Conservation (phyloP, 1,140 invertebrate species). For the Harpegnathos saltator region DNA sequence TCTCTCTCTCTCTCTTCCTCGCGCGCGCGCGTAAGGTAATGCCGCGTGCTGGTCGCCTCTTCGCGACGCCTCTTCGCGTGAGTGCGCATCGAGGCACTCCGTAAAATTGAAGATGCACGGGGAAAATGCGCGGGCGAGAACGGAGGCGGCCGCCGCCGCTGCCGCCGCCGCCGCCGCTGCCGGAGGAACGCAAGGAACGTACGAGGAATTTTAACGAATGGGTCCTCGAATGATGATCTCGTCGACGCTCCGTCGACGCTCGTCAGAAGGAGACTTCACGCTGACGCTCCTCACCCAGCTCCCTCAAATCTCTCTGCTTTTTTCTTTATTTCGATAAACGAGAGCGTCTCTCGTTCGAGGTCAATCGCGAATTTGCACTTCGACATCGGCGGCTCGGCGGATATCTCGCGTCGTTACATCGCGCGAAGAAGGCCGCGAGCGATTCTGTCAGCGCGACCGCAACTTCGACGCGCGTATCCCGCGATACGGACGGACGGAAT, state of each 20-base stretch:
- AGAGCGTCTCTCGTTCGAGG: no score
- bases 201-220: neutral
- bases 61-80: neutral
- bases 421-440: neutral
- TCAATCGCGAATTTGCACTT: no score
- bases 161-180: no score
- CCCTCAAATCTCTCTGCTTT: neutral
- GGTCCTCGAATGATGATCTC: neutral
- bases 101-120: neutral
- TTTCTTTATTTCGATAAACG: neutral
- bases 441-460: neutral
- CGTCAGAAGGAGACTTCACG: neutral
- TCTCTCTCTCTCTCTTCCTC: no score
- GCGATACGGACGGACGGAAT: slow-evolving; percentile 64
- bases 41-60: neutral
- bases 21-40: no score
- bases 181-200: no score
- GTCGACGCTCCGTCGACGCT: neutral
- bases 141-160: no score
- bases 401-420: neutral
- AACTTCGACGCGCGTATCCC: slow-evolving; percentile 44
- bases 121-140: neutral
- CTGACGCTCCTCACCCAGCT: no score
- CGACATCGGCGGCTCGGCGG: no score
- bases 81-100: neutral